phyloP scores from a whole-genome alignment of 2,888 invertebrate species.

The Fragum sueziense region DNA sequence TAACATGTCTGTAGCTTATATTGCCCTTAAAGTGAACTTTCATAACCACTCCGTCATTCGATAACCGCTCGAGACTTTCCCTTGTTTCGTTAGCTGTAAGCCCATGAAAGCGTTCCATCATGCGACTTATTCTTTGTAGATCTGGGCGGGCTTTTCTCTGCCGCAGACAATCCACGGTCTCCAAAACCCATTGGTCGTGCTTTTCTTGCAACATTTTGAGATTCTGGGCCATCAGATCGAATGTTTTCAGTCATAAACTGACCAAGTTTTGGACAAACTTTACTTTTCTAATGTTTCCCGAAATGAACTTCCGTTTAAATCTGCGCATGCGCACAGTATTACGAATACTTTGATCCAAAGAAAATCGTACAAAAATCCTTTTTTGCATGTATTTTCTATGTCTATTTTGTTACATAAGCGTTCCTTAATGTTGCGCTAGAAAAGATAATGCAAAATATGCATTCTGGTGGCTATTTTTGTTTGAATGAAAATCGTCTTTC shows the following conservation, averaged over 20 bases:
- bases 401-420: no score
- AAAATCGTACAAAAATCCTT: neutral
- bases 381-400: no score
- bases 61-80: slow-evolving; percentile 88
- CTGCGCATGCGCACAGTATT: slow-evolving; percentile 52
- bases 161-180: slow-evolving; percentile 92
- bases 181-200: slow-evolving; percentile 88
- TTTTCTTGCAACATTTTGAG: slow-evolving; percentile 47
- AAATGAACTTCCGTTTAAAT: slow-evolving; percentile 59
- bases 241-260: slow-evolving; percentile 21
- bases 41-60: slow-evolving; percentile 89
- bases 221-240: neutral
- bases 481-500: no score
- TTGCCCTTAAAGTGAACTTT: slow-evolving; percentile 94
- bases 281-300: slow-evolving; percentile 83
- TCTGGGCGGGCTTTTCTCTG: slow-evolving; percentile 93
- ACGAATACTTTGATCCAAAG: neutral
- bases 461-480: no score
- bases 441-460: no score
- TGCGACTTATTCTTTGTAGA: slow-evolving; percentile 91
- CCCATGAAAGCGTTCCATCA: slow-evolving; percentile 89
- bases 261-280: neutral
- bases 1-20: slow-evolving; percentile 91
- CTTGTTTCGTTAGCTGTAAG: slow-evolving; percentile 86
- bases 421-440: no score